phyloP scores from a whole-genome alignment of 1,140 invertebrate genomes.

The Nebria ingens region DNA sequence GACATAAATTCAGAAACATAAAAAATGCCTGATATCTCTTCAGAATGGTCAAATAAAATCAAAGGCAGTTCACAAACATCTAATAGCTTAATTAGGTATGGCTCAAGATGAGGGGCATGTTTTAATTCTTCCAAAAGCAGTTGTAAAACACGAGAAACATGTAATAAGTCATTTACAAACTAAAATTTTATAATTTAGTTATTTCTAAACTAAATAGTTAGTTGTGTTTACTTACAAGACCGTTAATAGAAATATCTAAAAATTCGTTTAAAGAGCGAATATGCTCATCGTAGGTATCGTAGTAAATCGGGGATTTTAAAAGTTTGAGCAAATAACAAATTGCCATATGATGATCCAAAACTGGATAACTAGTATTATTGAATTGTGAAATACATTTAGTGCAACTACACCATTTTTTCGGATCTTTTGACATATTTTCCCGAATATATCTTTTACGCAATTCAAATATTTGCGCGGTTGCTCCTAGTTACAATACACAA shows the following conservation, averaged over 20 bases:
- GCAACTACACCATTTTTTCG: too few relatives aligned
- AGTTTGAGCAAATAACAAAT: background rate
- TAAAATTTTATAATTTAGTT: background rate
- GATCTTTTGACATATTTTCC: too few relatives aligned
- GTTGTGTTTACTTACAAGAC: background rate
- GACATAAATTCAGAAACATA: background rate
- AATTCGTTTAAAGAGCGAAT: background rate
- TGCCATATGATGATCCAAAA: background rate
- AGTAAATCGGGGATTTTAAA: background rate
- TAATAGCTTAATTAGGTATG: background rate
- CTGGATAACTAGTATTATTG: too few relatives aligned
- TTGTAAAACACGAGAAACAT: background rate
- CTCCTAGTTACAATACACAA: too few relatives aligned
- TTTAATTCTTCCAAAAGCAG: background rate
- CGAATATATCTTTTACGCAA: too few relatives aligned
- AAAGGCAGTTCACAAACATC: background rate
- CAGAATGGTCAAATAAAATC: background rate
- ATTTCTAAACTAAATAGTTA: background rate
- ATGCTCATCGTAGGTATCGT: background rate
- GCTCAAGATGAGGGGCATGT: background rate
- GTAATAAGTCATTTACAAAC: background rate
- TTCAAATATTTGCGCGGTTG: too few relatives aligned
- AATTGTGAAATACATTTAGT: too few relatives aligned
- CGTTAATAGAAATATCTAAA: background rate
- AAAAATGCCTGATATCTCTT: background rate